These are phyloP conservation scores for Leucophenga maculata DNA, from an alignment of 2,888 invertebrate species.

Conservation along the genomic window DNA sequence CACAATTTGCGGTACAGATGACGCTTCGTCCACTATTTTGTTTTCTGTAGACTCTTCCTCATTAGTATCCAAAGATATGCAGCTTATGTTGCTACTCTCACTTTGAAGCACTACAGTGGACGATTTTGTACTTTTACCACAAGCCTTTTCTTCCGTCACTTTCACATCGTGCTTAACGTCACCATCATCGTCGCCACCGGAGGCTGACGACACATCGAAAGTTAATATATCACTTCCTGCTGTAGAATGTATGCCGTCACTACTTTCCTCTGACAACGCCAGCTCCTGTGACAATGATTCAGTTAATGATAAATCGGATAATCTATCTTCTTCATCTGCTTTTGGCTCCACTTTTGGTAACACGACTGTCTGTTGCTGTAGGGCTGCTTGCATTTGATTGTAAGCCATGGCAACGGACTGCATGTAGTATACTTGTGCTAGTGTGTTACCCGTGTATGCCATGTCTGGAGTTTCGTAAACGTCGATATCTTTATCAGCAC, in stretches of 20 bases:
- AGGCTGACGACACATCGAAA: constrained; percentile 43
- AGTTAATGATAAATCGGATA: neutral
- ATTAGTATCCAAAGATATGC: constrained; percentile 37
- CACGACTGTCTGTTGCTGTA: constrained; percentile 27
- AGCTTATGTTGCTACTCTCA: constrained; percentile 27
- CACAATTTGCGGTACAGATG: neutral
- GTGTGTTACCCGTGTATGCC: no score
- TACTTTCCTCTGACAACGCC: neutral
- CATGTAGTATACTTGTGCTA: neutral
- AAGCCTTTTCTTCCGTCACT: neutral
- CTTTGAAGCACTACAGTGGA: constrained; percentile 30
- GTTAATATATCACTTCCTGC: constrained; percentile 34
- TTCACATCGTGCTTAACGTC: constrained; percentile 20
- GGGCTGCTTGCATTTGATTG: constrained; percentile 41
- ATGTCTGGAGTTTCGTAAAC: constrained; percentile 13
- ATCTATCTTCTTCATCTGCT: constrained; percentile 14
- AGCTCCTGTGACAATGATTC: neutral
- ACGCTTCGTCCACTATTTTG: constrained; percentile 42
- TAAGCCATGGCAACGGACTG: constrained; percentile 52
- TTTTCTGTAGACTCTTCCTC: constrained; percentile 29
- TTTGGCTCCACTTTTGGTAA: constrained; percentile 7
- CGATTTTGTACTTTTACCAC: neutral
- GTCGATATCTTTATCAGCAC: no score
- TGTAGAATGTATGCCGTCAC: constrained; percentile 11
- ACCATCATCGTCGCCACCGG: constrained; percentile 36